These are phyloP conservation scores for Tipula lateralis DNA, from an alignment of 2,888 invertebrate species.

Conservation along the genomic window DNA sequence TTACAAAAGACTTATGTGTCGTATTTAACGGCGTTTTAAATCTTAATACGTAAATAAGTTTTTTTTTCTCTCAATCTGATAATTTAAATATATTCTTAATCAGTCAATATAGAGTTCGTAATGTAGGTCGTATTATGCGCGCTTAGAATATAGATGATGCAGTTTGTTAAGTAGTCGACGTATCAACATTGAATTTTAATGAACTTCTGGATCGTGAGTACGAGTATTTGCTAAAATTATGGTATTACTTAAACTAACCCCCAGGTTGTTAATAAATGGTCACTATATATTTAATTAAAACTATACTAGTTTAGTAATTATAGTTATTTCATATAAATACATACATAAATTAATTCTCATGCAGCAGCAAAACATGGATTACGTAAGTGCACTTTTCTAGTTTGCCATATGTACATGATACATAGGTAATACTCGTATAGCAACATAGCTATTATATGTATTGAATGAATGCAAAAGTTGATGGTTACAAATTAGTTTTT, in stretches of 20 bases:
- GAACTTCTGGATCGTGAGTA: neutral
- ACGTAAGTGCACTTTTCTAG: neutral
- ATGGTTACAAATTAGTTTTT: neutral
- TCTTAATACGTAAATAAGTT: neutral
- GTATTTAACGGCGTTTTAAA: neutral
- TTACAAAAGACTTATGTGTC: neutral
- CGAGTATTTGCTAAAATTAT: too few relatives aligned
- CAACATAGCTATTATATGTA: neutral
- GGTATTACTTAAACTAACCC: neutral
- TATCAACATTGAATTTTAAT: neutral
- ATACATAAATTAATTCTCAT: neutral
- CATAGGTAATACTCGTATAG: neutral
- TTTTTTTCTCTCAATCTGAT: neutral
- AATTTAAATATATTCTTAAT: neutral
- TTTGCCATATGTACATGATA: neutral
- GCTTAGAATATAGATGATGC: neutral
- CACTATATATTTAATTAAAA: neutral
- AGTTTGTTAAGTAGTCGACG: neutral
- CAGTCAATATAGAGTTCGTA: neutral
- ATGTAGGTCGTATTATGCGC: neutral
- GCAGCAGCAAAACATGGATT: neutral
- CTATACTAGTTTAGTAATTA: neutral
- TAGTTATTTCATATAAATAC: neutral
- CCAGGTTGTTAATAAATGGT: neutral
- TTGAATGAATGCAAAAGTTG: slow-evolving; percentile 4